Evolutionary conservation across 2,888 invertebrate species (phyloP).

Genomic region (Caenorhabditis sinica): DNA sequence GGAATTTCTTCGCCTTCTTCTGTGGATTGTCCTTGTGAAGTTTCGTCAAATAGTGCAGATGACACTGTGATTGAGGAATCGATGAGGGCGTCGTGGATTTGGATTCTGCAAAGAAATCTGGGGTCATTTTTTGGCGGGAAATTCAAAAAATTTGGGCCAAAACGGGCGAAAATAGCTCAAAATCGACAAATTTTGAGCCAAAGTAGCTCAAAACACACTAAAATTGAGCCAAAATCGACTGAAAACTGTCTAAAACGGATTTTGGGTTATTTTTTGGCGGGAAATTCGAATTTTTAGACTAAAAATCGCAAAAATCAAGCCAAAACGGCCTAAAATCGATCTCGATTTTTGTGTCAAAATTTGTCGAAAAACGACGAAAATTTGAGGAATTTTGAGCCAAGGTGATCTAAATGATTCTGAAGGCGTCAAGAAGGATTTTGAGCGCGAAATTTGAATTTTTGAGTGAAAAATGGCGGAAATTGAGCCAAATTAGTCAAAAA

Average conservation of each 20-base stretch:
- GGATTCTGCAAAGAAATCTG: slow-evolving; percentile 19
- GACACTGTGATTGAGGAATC: slow-evolving; percentile 7
- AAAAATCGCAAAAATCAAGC: no score
- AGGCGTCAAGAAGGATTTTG: background rate
- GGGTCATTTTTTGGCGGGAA: background rate
- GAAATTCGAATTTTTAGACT: no score
- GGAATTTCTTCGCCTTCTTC: slow-evolving; percentile 52
- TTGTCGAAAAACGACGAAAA: no score
- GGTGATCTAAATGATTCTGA: background rate
- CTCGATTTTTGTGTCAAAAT: no score
- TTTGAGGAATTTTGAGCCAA: no score
- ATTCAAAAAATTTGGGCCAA: background rate
- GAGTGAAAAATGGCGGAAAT: no score
- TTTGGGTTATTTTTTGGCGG: no score
- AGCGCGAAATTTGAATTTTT: no score
- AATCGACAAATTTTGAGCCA: background rate
- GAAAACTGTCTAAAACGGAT: background rate
- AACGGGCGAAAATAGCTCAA: background rate
- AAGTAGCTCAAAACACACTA: no score
- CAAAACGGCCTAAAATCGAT: no score
- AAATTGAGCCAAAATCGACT: background rate
- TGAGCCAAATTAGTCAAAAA: no score
- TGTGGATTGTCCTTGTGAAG: slow-evolving; percentile 1
- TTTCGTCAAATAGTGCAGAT: background rate
- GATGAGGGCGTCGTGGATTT: slow-evolving; percentile 27